A percentile compares a stretch with the other conserved stretches of the same genome.
These are phyloP conservation scores for Geopemphigus sp. DNA, from an alignment of 1,140 invertebrate genomes.

Conservation along the genomic window DNA sequence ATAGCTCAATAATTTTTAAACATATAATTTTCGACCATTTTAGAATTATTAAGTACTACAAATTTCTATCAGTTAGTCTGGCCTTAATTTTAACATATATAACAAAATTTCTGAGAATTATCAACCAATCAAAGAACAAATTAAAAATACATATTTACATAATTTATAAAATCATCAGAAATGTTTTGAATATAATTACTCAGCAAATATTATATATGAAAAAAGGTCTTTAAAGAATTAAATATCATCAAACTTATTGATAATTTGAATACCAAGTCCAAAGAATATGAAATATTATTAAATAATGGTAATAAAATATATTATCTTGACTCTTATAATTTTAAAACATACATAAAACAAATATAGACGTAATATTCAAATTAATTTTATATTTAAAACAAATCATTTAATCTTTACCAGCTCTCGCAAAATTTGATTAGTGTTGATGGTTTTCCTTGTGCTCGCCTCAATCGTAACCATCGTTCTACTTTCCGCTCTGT, in stretches of 20 bases:
- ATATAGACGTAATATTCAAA: too few relatives aligned
- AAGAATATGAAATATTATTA: too few relatives aligned
- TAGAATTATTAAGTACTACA: too few relatives aligned
- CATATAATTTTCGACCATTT: too few relatives aligned
- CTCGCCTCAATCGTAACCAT: constrained; percentile 79
- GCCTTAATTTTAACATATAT: neutral
- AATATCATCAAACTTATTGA: neutral
- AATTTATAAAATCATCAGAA: neutral
- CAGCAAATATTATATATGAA: neutral
- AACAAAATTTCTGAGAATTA: neutral
- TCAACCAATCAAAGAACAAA: neutral
- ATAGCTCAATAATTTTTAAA: too few relatives aligned
- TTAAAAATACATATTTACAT: neutral
- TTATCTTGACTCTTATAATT: too few relatives aligned
- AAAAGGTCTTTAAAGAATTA: neutral
- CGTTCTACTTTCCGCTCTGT: constrained; percentile 84
- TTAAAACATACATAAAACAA: too few relatives aligned
- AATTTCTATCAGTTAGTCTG: neutral
- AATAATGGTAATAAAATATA: too few relatives aligned
- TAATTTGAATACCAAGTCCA: too few relatives aligned
- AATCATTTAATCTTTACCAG: constrained; percentile 57
- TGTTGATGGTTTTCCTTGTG: constrained; percentile 82
- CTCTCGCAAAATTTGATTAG: constrained; percentile 91
- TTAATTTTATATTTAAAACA: too few relatives aligned
- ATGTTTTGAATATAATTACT: neutral